phyloP scores from a whole-genome alignment of 2,113 vertebrate species.

The Ceratotherium simum region DNA sequence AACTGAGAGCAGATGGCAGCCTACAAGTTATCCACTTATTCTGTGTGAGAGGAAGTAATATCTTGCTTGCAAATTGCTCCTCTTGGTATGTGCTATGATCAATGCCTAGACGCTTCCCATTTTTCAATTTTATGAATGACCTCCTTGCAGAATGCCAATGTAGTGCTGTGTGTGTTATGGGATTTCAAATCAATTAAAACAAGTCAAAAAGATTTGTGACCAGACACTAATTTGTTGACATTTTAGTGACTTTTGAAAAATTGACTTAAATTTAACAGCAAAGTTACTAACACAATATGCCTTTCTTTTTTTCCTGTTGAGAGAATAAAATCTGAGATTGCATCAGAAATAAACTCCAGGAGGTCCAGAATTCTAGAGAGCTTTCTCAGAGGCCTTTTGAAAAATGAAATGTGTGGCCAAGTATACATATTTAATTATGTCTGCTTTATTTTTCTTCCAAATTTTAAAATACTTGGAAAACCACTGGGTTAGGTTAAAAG shows the following conservation, averaged over 20 bases:
- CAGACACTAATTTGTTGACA: conserved; percentile 30
- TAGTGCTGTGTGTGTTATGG: background rate
- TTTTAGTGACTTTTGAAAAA: conserved; percentile 44
- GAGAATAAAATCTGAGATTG: conserved; percentile 41
- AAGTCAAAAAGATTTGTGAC: conserved; percentile 42
- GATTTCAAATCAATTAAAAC: conserved; percentile 24
- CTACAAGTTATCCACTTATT: conserved; percentile 63
- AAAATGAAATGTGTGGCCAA: background rate
- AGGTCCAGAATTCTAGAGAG: background rate
- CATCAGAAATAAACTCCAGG: conserved; percentile 26
- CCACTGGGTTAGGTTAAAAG: background rate
- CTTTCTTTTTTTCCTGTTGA: background rate
- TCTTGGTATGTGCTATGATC: background rate
- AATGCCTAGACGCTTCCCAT: conserved; percentile 44
- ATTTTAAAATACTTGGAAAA: conserved; percentile 15
- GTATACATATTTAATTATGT: background rate
- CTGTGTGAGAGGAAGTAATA: conserved; percentile 49
- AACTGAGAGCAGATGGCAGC: conserved; percentile 64
- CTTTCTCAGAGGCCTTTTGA: background rate
- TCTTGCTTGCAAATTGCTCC: background rate
- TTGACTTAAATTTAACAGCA: conserved; percentile 34
- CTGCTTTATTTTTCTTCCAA: background rate
- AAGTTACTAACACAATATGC: background rate
- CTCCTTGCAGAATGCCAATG: conserved; percentile 20
- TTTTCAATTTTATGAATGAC: conserved; percentile 66